These are phyloP conservation scores for Dreissena polymorpha DNA, from an alignment of 1,140 invertebrate genomes.

Conservation along the genomic window DNA sequence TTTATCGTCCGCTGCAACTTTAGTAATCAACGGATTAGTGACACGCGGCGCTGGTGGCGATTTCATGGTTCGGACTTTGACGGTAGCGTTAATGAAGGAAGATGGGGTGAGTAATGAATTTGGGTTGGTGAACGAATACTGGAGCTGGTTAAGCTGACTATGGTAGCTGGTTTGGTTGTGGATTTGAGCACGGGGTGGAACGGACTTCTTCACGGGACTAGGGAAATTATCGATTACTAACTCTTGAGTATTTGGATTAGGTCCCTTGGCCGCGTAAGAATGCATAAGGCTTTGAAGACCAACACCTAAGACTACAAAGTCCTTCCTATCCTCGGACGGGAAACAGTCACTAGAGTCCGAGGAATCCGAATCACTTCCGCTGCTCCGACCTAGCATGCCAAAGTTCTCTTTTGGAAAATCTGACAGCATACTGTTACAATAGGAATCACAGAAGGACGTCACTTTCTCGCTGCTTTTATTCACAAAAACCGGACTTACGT, in stretches of 20 bases:
- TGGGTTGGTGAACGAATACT: slow-evolving; percentile 52
- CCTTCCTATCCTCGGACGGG: slow-evolving; percentile 54
- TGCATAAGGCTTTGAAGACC: slow-evolving; percentile 78
- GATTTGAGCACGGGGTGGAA: slow-evolving; percentile 31
- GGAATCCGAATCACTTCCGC: slow-evolving; percentile 22
- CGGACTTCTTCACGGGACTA: slow-evolving; percentile 18
- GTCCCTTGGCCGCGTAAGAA: slow-evolving; percentile 63
- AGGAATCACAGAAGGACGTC: slow-evolving; percentile 63
- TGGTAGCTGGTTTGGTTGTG: slow-evolving; percentile 30
- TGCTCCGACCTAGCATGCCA: neutral
- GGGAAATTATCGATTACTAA: slow-evolving; percentile 40
- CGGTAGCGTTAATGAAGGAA: slow-evolving; percentile 57
- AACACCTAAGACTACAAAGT: slow-evolving; percentile 79
- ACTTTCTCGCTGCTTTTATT: slow-evolving; percentile 57
- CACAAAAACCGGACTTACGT: slow-evolving; percentile 56
- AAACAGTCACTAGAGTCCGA: slow-evolving; percentile 56
- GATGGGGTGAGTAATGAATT: slow-evolving; percentile 65
- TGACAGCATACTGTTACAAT: slow-evolving; percentile 53
- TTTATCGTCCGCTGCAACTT: slow-evolving; percentile 77
- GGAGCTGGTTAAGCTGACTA: neutral
- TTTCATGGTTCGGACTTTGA: slow-evolving; percentile 62
- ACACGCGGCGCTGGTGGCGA: slow-evolving; percentile 31
- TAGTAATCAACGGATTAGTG: slow-evolving; percentile 9
- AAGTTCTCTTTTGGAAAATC: slow-evolving; percentile 33
- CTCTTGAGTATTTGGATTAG: slow-evolving; percentile 32